phyloP scores from a whole-genome alignment of 2,888 invertebrate species.

The Chrysolina oricalcia region DNA sequence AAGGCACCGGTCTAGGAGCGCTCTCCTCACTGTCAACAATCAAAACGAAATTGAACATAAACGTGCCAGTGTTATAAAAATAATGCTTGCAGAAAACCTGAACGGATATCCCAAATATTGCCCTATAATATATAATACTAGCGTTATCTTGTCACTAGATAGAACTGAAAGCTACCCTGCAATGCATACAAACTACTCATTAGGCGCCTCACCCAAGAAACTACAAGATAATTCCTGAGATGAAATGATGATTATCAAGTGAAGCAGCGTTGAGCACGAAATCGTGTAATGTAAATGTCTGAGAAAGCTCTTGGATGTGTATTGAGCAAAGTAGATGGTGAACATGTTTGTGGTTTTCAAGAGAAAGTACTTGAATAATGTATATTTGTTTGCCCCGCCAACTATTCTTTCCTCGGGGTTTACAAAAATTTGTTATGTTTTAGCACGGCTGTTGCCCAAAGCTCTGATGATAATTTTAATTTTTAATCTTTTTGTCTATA shows the following conservation, averaged over 20 bases:
- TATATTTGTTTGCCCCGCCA: neutral
- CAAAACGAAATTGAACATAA: too few relatives aligned
- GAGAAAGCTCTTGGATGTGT: slow-evolving; percentile 5
- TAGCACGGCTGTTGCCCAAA: too few relatives aligned
- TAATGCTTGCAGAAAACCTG: neutral
- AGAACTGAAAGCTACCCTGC: neutral
- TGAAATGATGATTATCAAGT: slow-evolving; percentile 29
- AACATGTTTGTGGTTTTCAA: neutral
- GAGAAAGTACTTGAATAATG: neutral
- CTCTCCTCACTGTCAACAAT: too few relatives aligned
- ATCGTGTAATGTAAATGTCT: neutral
- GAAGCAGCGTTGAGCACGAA: neutral
- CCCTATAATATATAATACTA: neutral
- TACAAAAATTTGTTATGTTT: too few relatives aligned
- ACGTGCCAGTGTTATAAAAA: too few relatives aligned
- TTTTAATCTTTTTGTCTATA: too few relatives aligned
- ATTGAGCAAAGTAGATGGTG: neutral
- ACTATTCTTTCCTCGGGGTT: neutral
- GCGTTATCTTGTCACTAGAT: neutral
- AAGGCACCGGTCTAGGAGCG: too few relatives aligned
- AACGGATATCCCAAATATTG: neutral
- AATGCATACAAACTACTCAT: slow-evolving; percentile 41
- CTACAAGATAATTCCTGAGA: slow-evolving; percentile 34
- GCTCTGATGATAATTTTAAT: too few relatives aligned
- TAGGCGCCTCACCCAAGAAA: slow-evolving; percentile 33